Conservation (phyloP, 1,140 invertebrate species). For the Camponotus pennsylvanicus region DNA sequence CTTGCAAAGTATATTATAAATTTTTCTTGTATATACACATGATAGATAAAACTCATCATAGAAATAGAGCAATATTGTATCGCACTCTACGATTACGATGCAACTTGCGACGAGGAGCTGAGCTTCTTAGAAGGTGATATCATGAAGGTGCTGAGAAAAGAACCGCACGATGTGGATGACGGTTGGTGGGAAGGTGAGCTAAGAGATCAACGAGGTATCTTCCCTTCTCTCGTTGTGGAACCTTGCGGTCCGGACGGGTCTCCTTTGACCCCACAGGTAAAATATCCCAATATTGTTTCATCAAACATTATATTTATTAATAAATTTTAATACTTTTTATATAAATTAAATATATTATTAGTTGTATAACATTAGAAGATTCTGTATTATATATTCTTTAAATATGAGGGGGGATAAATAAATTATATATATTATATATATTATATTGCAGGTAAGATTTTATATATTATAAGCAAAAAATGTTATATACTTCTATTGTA, state of each 20-base stretch:
- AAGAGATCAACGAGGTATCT: constrained; percentile 93
- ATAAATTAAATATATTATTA: too few species aligned
- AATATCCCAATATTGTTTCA: constrained; percentile 18
- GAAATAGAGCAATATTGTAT: constrained; percentile 89
- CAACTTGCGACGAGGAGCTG: constrained; percentile 94
- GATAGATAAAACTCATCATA: too few species aligned
- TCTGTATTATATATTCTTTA: background rate
- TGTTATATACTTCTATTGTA: too few species aligned
- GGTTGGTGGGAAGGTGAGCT: constrained; percentile 99
- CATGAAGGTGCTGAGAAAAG: constrained; percentile 91
- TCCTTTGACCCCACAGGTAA: constrained; percentile 82
- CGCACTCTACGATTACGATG: constrained; percentile 96
- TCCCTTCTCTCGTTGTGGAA: constrained; percentile 97
- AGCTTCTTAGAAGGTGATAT: constrained; percentile 96
- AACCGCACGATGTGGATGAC: constrained; percentile 96
- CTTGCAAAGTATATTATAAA: constrained; percentile 73
- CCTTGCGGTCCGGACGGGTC: constrained; percentile 90
- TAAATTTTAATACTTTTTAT: too few species aligned
- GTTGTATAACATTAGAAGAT: background rate
- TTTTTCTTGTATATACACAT: too few species aligned
- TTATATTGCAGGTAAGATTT: background rate
- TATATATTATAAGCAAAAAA: constrained; percentile 3
- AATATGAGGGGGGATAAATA: too few species aligned
- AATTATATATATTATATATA: background rate
- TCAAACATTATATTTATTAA: background rate